Evolutionary conservation across 2,888 invertebrate genomes (phyloP).

Genomic region (Cephus sareptanus): DNA sequence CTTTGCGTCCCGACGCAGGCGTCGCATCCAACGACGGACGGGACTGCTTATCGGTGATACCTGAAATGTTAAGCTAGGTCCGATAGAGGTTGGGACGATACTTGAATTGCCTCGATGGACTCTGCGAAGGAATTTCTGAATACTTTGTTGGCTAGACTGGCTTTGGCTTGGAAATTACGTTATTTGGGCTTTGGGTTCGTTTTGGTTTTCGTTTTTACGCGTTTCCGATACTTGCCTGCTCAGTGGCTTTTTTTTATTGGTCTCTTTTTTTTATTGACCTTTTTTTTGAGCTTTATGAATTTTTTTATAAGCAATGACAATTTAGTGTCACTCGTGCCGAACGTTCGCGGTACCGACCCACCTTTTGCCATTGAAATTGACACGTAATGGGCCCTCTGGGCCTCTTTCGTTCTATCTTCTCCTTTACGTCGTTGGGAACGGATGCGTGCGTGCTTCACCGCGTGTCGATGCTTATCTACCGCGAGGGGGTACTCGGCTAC

Average conservation of each 20-base stretch:
- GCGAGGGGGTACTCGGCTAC: not conserved
- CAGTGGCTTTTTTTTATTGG: not conserved
- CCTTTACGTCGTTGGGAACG: not conserved
- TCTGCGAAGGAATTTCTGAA: not conserved
- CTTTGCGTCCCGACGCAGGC: not conserved
- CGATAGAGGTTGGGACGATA: not conserved
- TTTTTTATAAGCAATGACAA: slow-evolving; percentile 2
- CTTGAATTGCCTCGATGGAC: not conserved
- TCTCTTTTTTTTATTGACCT: slow-evolving; percentile 5
- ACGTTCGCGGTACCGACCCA: not conserved
- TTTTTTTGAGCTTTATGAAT: not conserved
- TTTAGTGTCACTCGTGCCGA: not conserved
- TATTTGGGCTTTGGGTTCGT: not conserved
- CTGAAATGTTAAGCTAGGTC: not conserved
- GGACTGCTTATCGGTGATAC: not conserved
- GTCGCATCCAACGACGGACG: not conserved
- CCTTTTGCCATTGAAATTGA: not conserved
- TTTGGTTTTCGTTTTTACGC: not conserved
- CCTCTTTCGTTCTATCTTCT: not conserved
- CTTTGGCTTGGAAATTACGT: not conserved
- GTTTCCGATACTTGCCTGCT: not conserved
- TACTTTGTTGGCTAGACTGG: not conserved
- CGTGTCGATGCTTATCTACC: not conserved
- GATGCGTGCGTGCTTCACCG: not conserved
- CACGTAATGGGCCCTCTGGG: not conserved